Evolutionary conservation across 2,888 invertebrate species (phyloP), one percentile per base, ranked within the genome.

Genomic region (Unio pictorum): DNA sequence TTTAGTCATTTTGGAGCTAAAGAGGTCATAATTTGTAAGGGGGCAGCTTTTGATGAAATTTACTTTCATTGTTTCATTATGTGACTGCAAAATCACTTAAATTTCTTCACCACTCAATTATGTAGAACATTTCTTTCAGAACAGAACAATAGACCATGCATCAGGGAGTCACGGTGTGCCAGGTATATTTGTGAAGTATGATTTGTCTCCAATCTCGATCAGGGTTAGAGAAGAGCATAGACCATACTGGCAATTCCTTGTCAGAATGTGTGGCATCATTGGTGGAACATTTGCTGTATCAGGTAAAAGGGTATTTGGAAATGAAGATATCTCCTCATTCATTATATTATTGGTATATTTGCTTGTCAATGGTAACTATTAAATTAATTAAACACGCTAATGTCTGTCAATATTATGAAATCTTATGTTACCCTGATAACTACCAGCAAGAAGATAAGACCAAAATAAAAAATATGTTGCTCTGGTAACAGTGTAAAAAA

Each of bases 121-220:
- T 59, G 18, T 59, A 15, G 45, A 45, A 20, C 17, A 17, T 61
- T 60, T 26, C 28, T 81, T 81, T 23, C 80, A 97, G 87, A 93
- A 94, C 82, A 92, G 98, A 78, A 94, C 94, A 2, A 94, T 98
- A 67, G 93, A 91, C 77, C 92, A 92, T 81, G 81, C 86, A 18
- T 92, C 93, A 87, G 97, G 96, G 45, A 96, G 96, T 23, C 97
- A 97, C 87, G 98, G 98, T 0, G 94, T 96, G 28, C 96, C 98
- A 0, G 98, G 98, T 30, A 94, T 98, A 78, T 98, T 96, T 89
- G 95, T 98, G 83, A 97, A 97, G 90, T 98, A 98, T 89, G 97
- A 98, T 85, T 94, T 96, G 91, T 95, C 96, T 26, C 95, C 97
- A 0, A 90, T 98, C 61, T 95, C 95, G 91, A 94, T 98, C 8